Percentiles rank a stretch among this genome's conserved stretches.
Evolutionary conservation across 2,888 invertebrate species (phyloP).

Genomic region (Thera obeliscata): DNA sequence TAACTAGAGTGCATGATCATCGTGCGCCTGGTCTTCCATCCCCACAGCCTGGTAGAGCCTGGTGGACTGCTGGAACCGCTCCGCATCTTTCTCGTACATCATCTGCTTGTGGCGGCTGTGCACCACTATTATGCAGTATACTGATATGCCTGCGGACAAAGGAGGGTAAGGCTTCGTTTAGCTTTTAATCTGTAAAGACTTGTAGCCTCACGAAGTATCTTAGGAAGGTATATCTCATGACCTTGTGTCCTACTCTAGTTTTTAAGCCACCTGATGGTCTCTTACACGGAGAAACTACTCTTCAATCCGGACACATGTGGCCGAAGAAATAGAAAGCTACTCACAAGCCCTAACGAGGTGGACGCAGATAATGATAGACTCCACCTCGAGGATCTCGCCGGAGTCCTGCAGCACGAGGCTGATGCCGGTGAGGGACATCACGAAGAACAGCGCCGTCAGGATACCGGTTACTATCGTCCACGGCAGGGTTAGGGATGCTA

Average conservation of each 20-base stretch:
- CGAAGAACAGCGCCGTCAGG: slow-evolving; percentile 71
- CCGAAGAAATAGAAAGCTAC: neutral
- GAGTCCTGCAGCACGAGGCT: slow-evolving; percentile 76
- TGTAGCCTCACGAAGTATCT: too few species aligned
- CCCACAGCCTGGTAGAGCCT: slow-evolving; percentile 64
- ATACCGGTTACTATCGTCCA: slow-evolving; percentile 80
- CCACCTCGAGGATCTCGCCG: slow-evolving; percentile 64
- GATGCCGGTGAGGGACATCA: slow-evolving; percentile 71
- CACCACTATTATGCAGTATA: slow-evolving; percentile 75
- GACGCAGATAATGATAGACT: slow-evolving; percentile 60
- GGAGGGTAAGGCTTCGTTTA: too few species aligned
- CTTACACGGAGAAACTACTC: too few species aligned
- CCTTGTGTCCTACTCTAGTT: too few species aligned
- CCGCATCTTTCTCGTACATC: slow-evolving; percentile 68
- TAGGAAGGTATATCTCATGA: too few species aligned
- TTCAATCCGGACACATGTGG: too few species aligned
- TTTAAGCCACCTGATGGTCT: too few species aligned
- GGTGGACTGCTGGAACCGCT: slow-evolving; percentile 64
- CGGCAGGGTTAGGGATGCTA: slow-evolving; percentile 71
- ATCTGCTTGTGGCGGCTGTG: slow-evolving; percentile 78
- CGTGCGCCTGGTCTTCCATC: slow-evolving; percentile 46
- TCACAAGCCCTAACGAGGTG: slow-evolving; percentile 69
- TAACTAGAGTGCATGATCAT: slow-evolving; percentile 3
- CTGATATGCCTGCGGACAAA: slow-evolving; percentile 64
- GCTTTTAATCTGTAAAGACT: too few species aligned